Evolutionary conservation across 2,888 invertebrate species (phyloP), one percentile per base, ranked within the genome.

Genomic region (Phorcus lineatus): DNA sequence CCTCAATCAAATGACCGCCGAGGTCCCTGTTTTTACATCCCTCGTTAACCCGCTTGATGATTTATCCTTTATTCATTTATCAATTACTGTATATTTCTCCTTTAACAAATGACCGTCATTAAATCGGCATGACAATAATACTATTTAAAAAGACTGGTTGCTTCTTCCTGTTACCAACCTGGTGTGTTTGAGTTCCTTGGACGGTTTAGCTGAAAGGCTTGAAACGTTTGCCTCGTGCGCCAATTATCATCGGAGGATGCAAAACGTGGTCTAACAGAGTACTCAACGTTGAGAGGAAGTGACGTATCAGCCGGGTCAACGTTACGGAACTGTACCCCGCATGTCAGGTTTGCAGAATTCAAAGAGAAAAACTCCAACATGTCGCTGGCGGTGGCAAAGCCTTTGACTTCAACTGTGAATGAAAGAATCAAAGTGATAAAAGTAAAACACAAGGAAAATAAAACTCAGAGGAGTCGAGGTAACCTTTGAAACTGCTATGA

Each of bases 181-280:
- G 62, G 62, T 28, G 62, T 62, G 17, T 24, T 0, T 2, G n/a
- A 2, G n/a, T 53, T 83, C 19, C 87, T 53, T 9, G 81, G 82
- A 16, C 85, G 83, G 75, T 82, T 85, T 17, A 82, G 77, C 70
- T 82, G 81, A 70, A 86, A 86, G 55, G 86, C 83, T 11, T 79
- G 81, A 79, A 82, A 87, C 2, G 85, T 83, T 16, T 54, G 74
- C 11, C 52, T 81, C 0, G 86, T 87, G n/a, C 81, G 62, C 87
- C 87, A 87, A 62, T 62, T 36, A 17, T 80, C n/a, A 77, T 52
- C 62, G 24, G 24, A 24, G 13, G 62, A 62, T 9, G 11, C 9
- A 1, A 62, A 24, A 16, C 62, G 62, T 13, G 62, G 62, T 24
- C 62, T 19, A 0, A 62, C 62, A 11, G 62, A 24, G 24, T 62